Evolutionary conservation across 2,888 invertebrate genomes (phyloP), one percentile per base, ranked within the genome.

Genomic region (Cephalotes varians): DNA sequence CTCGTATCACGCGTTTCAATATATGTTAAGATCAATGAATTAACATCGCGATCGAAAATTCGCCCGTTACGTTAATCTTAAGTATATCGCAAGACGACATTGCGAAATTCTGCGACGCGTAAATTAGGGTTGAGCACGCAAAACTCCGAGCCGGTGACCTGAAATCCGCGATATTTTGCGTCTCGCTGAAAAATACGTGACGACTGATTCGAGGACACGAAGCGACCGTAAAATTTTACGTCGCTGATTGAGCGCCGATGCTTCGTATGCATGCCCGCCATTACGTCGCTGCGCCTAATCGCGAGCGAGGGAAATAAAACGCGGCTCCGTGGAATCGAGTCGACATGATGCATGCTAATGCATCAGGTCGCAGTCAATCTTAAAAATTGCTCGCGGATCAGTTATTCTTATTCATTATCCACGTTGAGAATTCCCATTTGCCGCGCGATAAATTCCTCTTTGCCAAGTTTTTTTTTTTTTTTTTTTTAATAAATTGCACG

Each of bases 231-330:
- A 83, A 86, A 77, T 82, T 83, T 85, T 83, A 84, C 86, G 34
- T 81, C 71, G 85, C 56, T 74, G 89, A 89, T 87, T 82, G 85
- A 89, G 40, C 85, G 47, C 82, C 76, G 82, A 65, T 79, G 77
- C 77, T 65, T 56, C 44, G 49, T 54, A 56, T 25, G 65, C 77
- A 79, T 56, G 77, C 44, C 34, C 56, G 77, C 69, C 77, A 69
- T 69, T 79, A 79, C 69, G 77, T 44, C 69, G 69, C 54, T 21
- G 44, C 69, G 56, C 5, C 69, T 79, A 69, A 79, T 79, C 77
- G 77, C 77, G 6, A 58, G 54, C 54, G 44, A 21, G 56, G 56
- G 56, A 79, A 69, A 79, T 69, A 69, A 79, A 65, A 69, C 18
- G 47, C 71, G 44, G 47, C 34, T 58, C n/a, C 37, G 60, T 15